Evolutionary conservation across 2,113 vertebrate genomes (phyloP), one percentile per base, ranked within the genome.

Genomic region (Arothron firmamentum): DNA sequence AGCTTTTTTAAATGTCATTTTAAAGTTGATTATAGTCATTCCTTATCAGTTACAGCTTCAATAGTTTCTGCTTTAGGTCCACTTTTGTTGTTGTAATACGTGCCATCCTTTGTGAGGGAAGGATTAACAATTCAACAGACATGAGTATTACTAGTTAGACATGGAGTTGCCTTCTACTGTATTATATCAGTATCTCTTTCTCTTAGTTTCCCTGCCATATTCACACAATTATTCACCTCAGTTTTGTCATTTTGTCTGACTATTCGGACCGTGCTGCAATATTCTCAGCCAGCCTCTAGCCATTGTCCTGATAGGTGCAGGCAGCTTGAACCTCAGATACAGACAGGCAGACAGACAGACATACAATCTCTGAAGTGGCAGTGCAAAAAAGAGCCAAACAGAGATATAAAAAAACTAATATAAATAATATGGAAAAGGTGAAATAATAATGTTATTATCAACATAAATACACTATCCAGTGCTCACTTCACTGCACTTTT

Each of bases 221-320:
- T 59, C 70, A 70, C 45, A 45, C 23, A 23, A 63, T 70, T 60
- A 54, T 31, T 3, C 47, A 62, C 51, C 14, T 67, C 11, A 18
- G 23, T n/a, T 69, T 47, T 70, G 47, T 70, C 56, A 14, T 59
- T 57, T 47, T 41, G 8, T 31, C 28, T 31, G 25, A 41, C n/a
- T n/a, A n/a, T n/a, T n/a, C n/a, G n/a, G n/a, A n/a, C 66, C 72
- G 70, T 74, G 72, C 65, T 51, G n/a, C 64, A 59, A 63, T 77
- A 65, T 52, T 53, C 63, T 0, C 42, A 53, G 45, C 55, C 62
- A 52, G 62, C 54, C 70, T 72, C 34, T 2, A 75, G 67, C 59
- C 70, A 67, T 72, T 76, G 57, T 62, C 54, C 67, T 69, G 65
- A 72, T 62, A 76, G 14, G 61, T 54, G 55, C 78, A 59, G 60